Conservation (phyloP, 2,113 vertebrate genomes). For the Onychorhynchus coronatus region DNA sequence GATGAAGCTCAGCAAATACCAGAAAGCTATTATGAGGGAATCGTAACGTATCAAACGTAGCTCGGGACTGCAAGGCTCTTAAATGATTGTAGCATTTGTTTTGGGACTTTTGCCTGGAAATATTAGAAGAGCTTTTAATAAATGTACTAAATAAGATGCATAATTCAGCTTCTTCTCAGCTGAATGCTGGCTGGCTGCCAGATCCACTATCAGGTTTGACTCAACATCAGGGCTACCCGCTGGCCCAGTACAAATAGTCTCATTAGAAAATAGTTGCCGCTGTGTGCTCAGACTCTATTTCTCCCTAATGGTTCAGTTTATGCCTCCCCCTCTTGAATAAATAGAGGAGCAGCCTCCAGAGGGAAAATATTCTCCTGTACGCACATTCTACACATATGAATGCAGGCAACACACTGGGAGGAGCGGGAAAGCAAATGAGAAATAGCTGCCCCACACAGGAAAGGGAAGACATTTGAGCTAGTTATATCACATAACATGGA, state of each 20-base stretch:
- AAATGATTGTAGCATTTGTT: conserved; percentile 68
- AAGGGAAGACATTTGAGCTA: background rate
- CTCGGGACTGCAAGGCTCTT: conserved; percentile 47
- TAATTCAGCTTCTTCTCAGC: conserved; percentile 61
- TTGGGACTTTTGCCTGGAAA: conserved; percentile 66
- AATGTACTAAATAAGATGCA: conserved; percentile 73
- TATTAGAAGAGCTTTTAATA: conserved; percentile 70
- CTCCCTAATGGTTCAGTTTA: conserved; percentile 50
- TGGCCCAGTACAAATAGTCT: conserved; percentile 58
- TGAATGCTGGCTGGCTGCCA: conserved; percentile 33
- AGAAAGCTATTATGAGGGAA: conserved; percentile 61
- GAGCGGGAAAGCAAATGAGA: background rate
- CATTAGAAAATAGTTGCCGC: conserved; percentile 67
- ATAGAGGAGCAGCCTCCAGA: background rate
- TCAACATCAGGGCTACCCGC: conserved; percentile 34
- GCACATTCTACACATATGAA: background rate
- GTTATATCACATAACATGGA: background rate
- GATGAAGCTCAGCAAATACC: conserved; percentile 58
- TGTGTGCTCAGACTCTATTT: conserved; percentile 52
- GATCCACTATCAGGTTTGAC: conserved; percentile 17
- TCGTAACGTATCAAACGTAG: conserved; percentile 39
- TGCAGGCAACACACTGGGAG: background rate
- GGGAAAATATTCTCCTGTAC: background rate
- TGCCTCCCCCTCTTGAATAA: conserved; percentile 33
- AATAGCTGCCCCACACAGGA: background rate